Evolutionary conservation across 2,113 vertebrate genomes (phyloP), one percentile per base, ranked within the genome.

Genomic region (Colistium nudipinnis): DNA sequence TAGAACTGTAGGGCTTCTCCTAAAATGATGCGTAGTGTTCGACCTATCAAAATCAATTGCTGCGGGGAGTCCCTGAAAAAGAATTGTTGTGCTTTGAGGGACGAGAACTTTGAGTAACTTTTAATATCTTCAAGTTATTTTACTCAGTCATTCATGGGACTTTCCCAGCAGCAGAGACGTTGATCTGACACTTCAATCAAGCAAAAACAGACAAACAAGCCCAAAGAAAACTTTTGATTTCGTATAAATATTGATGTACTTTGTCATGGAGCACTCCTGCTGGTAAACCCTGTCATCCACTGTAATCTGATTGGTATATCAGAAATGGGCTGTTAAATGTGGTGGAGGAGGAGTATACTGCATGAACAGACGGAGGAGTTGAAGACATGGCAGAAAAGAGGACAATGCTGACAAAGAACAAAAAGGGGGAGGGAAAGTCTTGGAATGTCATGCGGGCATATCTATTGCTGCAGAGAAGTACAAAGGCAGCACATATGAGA

Each of bases 341-440:
- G 22, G 45, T 41, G 20, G 38, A 9, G 1, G 16, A n/a, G n/a
- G n/a, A n/a, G n/a, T n/a, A n/a, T n/a, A n/a, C n/a, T n/a, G n/a
- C n/a, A n/a, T n/a, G n/a, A n/a, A n/a, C n/a, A n/a, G n/a, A n/a
- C n/a, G n/a, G 1, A 1, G 31, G 11, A 6, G 36, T 28, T 20
- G 14, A 31, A 68, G 68, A 79, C 74, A 16, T 69, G 64, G 53
- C 22, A 45, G 38, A 65, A 67, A 77, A 27, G 11, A 70, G 69
- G 48, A 80, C 62, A 73, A 17, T 69, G 74, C 68, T 79, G 77
- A 78, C 76, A 74, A 56, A 77, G 17, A 76, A 53, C n/a, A 10
- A 33, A 35, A 43, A 16, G 27, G 36, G 49, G 56, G 22, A 28
- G 20, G 11, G 39, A 28, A 14, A 11, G 17, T 6, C 33, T 53